Conservation (phyloP, 2,113 vertebrate genomes). For the Electrona antarctica region DNA sequence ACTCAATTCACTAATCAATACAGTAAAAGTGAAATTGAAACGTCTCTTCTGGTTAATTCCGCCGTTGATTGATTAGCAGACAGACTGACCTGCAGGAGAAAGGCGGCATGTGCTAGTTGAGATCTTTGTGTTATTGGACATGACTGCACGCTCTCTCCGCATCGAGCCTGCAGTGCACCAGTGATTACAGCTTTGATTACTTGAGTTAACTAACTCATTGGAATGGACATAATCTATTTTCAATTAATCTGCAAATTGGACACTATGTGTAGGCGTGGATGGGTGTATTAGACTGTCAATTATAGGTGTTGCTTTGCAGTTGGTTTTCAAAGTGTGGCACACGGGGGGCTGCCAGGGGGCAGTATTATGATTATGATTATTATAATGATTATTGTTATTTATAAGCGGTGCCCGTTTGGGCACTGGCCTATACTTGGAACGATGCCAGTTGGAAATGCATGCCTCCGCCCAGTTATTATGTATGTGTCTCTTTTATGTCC, state of each 20-base stretch:
- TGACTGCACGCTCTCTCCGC: conserved; percentile 2
- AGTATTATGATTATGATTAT: no score
- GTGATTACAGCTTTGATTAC: conserved; percentile 57
- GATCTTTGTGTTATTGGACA: conserved; percentile 54
- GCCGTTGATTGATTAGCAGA: conserved; percentile 49
- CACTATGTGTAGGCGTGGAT: conserved; percentile 1
- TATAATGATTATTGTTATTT: no score
- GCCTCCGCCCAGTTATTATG: no score
- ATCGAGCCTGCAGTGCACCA: conserved; percentile 42
- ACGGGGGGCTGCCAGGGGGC: not conserved
- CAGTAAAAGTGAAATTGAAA: conserved; percentile 60
- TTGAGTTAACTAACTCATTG: conserved; percentile 41
- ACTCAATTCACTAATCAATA: conserved; percentile 68
- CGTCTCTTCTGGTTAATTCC: conserved; percentile 63
- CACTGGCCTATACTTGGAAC: no score
- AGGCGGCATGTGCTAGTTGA: conserved; percentile 25
- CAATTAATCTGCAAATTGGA: conserved; percentile 45
- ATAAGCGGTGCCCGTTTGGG: no score
- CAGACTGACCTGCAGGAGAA: conserved; percentile 26
- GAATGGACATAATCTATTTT: conserved; percentile 46
- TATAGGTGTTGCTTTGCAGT: not conserved
- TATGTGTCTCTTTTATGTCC: no score
- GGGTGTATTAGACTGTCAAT: conserved; percentile 31
- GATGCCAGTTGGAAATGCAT: no score
- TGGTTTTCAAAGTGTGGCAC: not conserved